Conservation (phyloP, 2,113 vertebrate species). For the Chionomys nivalis region DNA sequence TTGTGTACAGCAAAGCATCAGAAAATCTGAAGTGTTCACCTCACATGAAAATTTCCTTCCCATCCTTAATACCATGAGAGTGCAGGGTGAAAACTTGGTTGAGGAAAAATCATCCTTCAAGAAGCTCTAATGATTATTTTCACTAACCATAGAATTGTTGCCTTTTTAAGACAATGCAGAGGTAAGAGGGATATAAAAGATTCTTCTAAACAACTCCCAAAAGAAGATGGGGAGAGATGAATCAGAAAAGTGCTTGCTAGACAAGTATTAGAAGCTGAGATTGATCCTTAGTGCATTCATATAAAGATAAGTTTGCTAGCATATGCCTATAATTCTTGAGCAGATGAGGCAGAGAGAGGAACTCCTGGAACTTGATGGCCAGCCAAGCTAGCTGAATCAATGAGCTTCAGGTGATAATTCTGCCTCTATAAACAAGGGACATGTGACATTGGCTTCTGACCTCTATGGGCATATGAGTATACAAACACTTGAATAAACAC, state of each 20-base stretch:
- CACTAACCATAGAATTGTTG: neutral
- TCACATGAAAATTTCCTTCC: neutral
- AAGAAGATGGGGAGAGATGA: neutral
- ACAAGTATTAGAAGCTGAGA: neutral
- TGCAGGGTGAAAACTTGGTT: neutral
- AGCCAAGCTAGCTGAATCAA: no score
- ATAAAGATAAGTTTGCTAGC: neutral
- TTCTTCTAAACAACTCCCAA: neutral
- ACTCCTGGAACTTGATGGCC: no score
- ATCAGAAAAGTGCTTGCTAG: neutral
- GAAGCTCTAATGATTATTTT: neutral
- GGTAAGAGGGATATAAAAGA: neutral
- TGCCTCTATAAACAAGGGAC: no score
- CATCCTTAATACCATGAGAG: neutral
- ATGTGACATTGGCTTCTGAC: neutral
- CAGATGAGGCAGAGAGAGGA: neutral
- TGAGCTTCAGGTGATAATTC: no score
- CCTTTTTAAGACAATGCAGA: neutral
- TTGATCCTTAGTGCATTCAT: neutral
- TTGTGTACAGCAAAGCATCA: neutral
- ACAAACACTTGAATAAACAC: neutral
- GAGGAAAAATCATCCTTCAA: neutral
- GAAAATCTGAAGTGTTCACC: neutral
- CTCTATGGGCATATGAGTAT: neutral
- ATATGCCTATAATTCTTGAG: neutral